A percentile compares a stretch with the other conserved stretches of the same genome.
Conservation (phyloP, 1,140 invertebrate genomes). For the Solenopsis fugax region DNA sequence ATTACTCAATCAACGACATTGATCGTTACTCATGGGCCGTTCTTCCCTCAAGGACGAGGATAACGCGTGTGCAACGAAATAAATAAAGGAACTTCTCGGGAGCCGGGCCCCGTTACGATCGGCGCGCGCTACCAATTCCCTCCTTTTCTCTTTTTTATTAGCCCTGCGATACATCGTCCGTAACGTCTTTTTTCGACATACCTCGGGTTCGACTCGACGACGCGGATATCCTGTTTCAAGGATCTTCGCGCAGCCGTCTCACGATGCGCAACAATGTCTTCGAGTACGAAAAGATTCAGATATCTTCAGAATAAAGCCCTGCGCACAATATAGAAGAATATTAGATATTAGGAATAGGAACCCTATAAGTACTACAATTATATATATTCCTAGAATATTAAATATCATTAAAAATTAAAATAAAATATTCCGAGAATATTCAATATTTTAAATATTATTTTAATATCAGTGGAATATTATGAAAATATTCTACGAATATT, state of each 20-base stretch:
- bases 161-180: constrained; percentile 27
- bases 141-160: constrained; percentile 39
- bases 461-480: no score
- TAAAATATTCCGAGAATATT: no score
- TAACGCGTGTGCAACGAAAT: constrained; percentile 52
- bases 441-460: no score
- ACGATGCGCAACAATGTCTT: not conserved
- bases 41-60: constrained; percentile 61
- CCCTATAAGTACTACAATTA: no score
- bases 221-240: constrained; percentile 51
- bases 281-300: not conserved
- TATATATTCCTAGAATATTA: no score
- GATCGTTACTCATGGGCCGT: constrained; percentile 58
- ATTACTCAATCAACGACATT: constrained; percentile 62
- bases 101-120: constrained; percentile 44
- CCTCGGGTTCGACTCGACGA: constrained; percentile 1
- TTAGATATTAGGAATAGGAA: no score
- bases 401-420: no score
- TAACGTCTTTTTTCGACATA: constrained; percentile 37
- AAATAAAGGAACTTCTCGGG: constrained; percentile 47
- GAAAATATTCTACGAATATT: no score
- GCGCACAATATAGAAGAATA: no score
- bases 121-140: not conserved
- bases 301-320: not conserved
- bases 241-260: not conserved